A percentile compares a stretch with the other conserved stretches of the same genome.
Conservation (phyloP, 2,888 invertebrate genomes). For the Hyles lineata region DNA sequence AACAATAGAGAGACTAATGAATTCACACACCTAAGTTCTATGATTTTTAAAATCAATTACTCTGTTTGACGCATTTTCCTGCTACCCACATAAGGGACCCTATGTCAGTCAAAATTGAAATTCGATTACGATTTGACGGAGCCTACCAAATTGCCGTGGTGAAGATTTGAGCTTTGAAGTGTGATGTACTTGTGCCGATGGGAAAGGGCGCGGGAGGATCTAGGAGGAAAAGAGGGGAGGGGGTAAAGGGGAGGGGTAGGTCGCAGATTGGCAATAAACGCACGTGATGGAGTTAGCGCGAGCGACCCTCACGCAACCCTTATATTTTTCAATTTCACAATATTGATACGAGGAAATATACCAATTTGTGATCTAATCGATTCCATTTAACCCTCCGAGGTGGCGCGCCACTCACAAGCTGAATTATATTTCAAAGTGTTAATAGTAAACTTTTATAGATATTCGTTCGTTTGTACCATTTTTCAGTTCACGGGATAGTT, state of each 20-base stretch:
- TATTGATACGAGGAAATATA: constrained; percentile 27
- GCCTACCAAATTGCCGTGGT: no score
- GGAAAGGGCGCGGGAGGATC: not conserved
- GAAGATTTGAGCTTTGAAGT: no score
- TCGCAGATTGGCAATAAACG: constrained; percentile 58
- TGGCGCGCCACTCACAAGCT: not conserved
- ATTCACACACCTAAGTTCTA: no score
- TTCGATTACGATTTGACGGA: no score
- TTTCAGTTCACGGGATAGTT: no score
- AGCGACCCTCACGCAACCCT: constrained; percentile 13
- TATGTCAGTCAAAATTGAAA: no score
- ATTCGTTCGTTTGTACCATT: no score
- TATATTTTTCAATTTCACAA: constrained; percentile 30
- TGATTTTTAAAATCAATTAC: no score
- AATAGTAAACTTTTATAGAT: not conserved
- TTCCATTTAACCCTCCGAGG: not conserved
- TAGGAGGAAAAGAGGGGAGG: not conserved
- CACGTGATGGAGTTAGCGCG: constrained; percentile 30
- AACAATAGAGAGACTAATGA: no score
- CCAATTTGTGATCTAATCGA: constrained; percentile 22
- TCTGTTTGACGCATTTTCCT: no score
- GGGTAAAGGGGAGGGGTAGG: constrained; percentile 36
- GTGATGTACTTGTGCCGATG: not conserved
- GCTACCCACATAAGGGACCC: no score
- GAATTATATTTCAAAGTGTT: not conserved